A percentile compares a stretch with the other conserved stretches of the same genome.
These are phyloP conservation scores for Thereva nobilitata DNA, from an alignment of 2,888 invertebrate species.

Conservation along the genomic window DNA sequence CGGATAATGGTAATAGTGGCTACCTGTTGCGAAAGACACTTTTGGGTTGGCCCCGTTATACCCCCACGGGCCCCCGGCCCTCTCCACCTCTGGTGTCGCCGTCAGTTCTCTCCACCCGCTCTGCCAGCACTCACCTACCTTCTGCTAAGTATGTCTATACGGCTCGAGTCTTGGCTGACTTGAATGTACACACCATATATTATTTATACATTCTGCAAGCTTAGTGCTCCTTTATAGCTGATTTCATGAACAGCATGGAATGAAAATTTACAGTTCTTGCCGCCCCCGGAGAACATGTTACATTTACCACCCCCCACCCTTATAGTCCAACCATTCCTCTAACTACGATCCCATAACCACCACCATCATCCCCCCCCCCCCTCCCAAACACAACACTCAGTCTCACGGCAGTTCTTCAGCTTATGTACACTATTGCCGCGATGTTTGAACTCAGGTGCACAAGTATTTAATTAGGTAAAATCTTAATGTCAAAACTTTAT, in stretches of 20 bases:
- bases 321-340: not conserved
- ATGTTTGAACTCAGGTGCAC: conserved; percentile 39
- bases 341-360: too few species aligned
- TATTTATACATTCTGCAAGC: conserved; percentile 41
- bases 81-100: not conserved
- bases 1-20: conserved; percentile 37
- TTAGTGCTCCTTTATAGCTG: conserved; percentile 40
- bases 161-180: conserved; percentile 18
- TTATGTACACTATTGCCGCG: conserved; percentile 11
- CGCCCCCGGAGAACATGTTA: conserved; percentile 20
- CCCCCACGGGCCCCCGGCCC: too few species aligned
- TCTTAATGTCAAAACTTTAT: conserved; percentile 40
- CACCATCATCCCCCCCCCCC: too few species aligned
- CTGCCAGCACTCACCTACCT: not conserved
- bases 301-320: conserved; percentile 9
- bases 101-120: not conserved
- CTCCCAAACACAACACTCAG: too few species aligned
- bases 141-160: conserved; percentile 8
- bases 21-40: conserved; percentile 37
- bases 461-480: conserved; percentile 40
- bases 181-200: conserved; percentile 38
- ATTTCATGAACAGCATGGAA: conserved; percentile 40
- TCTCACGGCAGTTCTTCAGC: conserved; percentile 11
- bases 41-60: too few species aligned
- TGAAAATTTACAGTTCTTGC: conserved; percentile 39